A percentile compares a stretch with the other conserved stretches of the same genome.
Evolutionary conservation across 2,888 invertebrate genomes (phyloP).

Genomic region (Lycocerus yunnanus): DNA sequence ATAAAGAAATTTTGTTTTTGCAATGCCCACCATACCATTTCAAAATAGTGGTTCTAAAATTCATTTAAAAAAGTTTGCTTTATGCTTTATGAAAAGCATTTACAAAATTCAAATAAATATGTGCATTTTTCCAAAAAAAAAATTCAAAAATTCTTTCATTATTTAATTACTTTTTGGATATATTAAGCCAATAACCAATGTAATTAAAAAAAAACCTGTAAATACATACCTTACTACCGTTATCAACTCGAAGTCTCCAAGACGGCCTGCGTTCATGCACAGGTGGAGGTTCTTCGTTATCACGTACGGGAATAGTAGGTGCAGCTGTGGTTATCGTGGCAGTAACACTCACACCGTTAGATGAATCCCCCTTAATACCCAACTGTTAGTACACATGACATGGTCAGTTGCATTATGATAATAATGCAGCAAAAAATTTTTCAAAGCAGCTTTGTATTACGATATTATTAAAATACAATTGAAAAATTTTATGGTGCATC

Average conservation of each 20-base stretch:
- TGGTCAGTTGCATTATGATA: slow-evolving; percentile 13
- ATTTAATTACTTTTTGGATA: neutral
- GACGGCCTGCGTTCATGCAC: slow-evolving; percentile 82
- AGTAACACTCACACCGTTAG: slow-evolving; percentile 54
- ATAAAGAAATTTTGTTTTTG: too few relatives aligned
- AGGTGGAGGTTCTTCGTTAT: slow-evolving; percentile 47
- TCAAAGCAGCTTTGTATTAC: neutral
- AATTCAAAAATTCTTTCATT: neutral
- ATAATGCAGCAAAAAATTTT: slow-evolving; percentile 7
- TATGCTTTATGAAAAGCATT: neutral
- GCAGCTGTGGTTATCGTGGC: slow-evolving; percentile 63
- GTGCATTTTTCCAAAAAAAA: neutral
- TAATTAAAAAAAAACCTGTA: neutral
- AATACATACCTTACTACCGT: slow-evolving; percentile 78
- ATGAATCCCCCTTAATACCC: slow-evolving; percentile 46
- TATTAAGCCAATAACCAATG: neutral
- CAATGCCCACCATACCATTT: neutral
- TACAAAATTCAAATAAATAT: neutral
- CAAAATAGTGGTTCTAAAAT: neutral
- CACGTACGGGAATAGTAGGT: slow-evolving; percentile 57
- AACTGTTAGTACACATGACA: slow-evolving; percentile 44
- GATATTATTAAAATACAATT: neutral
- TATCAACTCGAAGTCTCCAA: slow-evolving; percentile 88
- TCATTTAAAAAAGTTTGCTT: too few relatives aligned
- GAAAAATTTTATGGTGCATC: neutral